Evolutionary conservation across 2,888 invertebrate genomes (phyloP).

Genomic region (Cheilosia grossa): DNA sequence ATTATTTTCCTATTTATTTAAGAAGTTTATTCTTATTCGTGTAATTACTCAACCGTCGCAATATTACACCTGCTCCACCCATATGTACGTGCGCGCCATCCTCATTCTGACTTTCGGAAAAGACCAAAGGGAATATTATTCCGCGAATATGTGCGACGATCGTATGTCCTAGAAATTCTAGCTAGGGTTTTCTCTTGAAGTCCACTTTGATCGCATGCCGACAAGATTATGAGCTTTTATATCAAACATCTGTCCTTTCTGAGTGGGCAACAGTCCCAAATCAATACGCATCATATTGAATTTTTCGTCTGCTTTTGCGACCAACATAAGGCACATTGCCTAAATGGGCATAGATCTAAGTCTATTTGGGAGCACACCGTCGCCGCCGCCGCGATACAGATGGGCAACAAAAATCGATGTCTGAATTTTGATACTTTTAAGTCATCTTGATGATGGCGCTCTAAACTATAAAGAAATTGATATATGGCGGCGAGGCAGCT

Average conservation of each 20-base stretch:
- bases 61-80: neutral
- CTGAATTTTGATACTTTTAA: constrained; percentile 69
- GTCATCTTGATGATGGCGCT: constrained; percentile 35
- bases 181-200: constrained; percentile 65
- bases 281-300: constrained; percentile 67
- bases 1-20: neutral
- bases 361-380: constrained; percentile 43
- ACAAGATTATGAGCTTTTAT: constrained; percentile 61
- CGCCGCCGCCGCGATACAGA: neutral
- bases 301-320: constrained; percentile 6
- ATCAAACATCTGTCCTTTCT: constrained; percentile 72
- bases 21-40: neutral
- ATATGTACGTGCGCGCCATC: neutral
- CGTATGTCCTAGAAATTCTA: constrained; percentile 73
- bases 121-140: constrained; percentile 54
- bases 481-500: constrained; percentile 24
- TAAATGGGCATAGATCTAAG: constrained; percentile 52
- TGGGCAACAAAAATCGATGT: constrained; percentile 5
- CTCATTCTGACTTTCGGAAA: constrained; percentile 17
- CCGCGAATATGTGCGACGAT: constrained; percentile 46
- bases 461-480: constrained; percentile 45
- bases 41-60: neutral
- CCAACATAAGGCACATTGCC: constrained; percentile 57
- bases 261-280: constrained; percentile 63
- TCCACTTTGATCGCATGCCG: constrained; percentile 64